These are phyloP conservation scores for Pempheris klunzingeri DNA, from an alignment of 2,797 vertebrate species.

Conservation along the genomic window DNA sequence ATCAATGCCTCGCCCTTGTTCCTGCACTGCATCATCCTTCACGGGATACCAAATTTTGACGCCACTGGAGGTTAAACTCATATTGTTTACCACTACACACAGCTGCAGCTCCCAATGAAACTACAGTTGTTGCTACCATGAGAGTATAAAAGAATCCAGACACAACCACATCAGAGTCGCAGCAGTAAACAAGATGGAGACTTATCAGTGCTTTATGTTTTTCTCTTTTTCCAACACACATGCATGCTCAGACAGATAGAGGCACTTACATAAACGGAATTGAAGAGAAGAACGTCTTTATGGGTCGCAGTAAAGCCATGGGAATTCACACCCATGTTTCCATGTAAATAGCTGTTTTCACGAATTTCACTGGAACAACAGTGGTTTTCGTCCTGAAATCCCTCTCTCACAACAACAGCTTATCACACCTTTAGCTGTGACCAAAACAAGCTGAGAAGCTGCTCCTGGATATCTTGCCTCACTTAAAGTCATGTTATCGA, in stretches of 20 bases:
- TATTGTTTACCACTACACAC: slow-evolving; percentile 59
- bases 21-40: slow-evolving; percentile 92
- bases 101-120: slow-evolving; percentile 55
- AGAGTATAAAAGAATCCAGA: slow-evolving; percentile 45
- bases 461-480: slow-evolving; percentile 5
- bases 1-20: slow-evolving; percentile 94
- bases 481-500: slow-evolving; percentile 3
- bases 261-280: slow-evolving; percentile 55
- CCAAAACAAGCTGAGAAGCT: slow-evolving; percentile 42
- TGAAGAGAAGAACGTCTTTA: slow-evolving; percentile 41
- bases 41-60: slow-evolving; percentile 91
- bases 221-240: slow-evolving; percentile 43
- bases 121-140: slow-evolving; percentile 24
- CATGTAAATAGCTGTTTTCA: slow-evolving; percentile 71
- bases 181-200: slow-evolving; percentile 68
- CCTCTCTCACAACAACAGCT: slow-evolving; percentile 64
- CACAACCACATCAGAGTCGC: slow-evolving; percentile 71
- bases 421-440: slow-evolving; percentile 45
- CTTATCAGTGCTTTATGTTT: slow-evolving; percentile 59
- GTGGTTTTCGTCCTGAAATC: slow-evolving; percentile 47
- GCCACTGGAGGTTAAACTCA: slow-evolving; percentile 85
- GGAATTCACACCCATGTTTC: slow-evolving; percentile 56
- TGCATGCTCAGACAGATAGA: slow-evolving; percentile 58
- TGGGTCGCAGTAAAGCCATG: slow-evolving; percentile 49
- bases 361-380: slow-evolving; percentile 60